Base-by-base conservation (phyloP, 2,797 vertebrate species). In the Gephyroberyx darwinii region DNA sequence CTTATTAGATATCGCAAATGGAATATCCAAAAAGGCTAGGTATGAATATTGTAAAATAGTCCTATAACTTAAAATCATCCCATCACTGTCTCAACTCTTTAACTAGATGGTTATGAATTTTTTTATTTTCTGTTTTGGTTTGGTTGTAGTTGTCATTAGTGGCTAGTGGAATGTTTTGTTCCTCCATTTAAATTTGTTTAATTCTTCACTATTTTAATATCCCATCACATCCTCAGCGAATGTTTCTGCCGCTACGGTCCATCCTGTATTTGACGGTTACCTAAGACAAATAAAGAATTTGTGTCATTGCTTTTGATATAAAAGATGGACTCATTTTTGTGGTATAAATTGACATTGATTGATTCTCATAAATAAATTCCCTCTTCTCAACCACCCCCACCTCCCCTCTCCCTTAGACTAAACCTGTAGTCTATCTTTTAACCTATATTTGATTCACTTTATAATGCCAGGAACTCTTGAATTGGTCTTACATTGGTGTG, bases 221-320 rank as follows among this genome's bases (percentile, higher is more conserved):
- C 13, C 14, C 50, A 2, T 64, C 13, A 35, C 37, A 10, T 1
- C 19, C 8, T 19, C 47, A 71, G 35, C 61, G 65, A 84, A 75
- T 81, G 65, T 79, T 72, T 64, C 26, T 73, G 54, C 19, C 31
- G 26, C 51, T 43, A 61, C 26, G 48, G 10, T 68, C 47, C 65
- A 53, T 74, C 65, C 26, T 85, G 82, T 84, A 35, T 59, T 75
- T 81, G 45, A 75, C 53, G 67, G 67, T 74, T 8, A 31, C 53
- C 31, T 57, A 65, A 67, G 33, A 83, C 37, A 75, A 90, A 89
- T 88, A 87, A 88, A 88, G 50, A 1, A n/a, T 74, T 68, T 76
- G 13, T 30, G 57, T 69, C 41, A 74, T 33, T 81, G 10, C 45
- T 37, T 69, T 22, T 74, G 39, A 55, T 75, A 60, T 62, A 0